Percentiles rank a stretch among this genome's conserved stretches.
Evolutionary conservation across 1,140 invertebrate genomes (phyloP).

Genomic region (Cheumatopsyche charites): DNA sequence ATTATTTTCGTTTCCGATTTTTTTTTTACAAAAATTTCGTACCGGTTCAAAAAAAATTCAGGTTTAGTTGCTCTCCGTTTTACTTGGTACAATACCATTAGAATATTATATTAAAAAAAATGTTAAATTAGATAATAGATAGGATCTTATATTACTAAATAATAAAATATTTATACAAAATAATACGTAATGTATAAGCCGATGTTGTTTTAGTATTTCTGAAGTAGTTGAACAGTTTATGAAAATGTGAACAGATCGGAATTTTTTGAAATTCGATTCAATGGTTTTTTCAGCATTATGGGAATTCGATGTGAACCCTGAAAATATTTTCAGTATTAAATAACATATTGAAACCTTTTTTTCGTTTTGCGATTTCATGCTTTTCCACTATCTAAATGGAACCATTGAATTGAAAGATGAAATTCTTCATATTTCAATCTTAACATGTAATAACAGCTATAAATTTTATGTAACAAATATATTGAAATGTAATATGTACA

Average conservation of each 20-base stretch:
- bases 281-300: conserved; percentile 19
- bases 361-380: neutral
- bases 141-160: conserved; percentile 36
- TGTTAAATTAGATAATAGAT: conserved; percentile 34
- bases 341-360: neutral
- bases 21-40: neutral
- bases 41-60: neutral
- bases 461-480: conserved; percentile 48
- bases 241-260: conserved; percentile 24
- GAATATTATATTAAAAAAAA: conserved; percentile 33
- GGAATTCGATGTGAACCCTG: neutral
- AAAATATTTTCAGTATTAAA: neutral
- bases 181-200: conserved; percentile 38
- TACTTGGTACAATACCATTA: conserved; percentile 22
- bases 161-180: conserved; percentile 38
- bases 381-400: neutral
- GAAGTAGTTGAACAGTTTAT: conserved; percentile 32
- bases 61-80: conserved; percentile 12
- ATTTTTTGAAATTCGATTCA: conserved; percentile 23
- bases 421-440: conserved; percentile 31
- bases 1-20: neutral
- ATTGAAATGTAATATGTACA: conserved; percentile 49
- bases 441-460: conserved; percentile 43
- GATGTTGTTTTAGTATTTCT: conserved; percentile 37
- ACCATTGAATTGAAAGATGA: conserved; percentile 4